Percentiles rank a stretch among this genome's conserved stretches.
These are phyloP conservation scores for Tetragnatha versicolor DNA, from an alignment of 1,140 invertebrate genomes.

Conservation along the genomic window DNA sequence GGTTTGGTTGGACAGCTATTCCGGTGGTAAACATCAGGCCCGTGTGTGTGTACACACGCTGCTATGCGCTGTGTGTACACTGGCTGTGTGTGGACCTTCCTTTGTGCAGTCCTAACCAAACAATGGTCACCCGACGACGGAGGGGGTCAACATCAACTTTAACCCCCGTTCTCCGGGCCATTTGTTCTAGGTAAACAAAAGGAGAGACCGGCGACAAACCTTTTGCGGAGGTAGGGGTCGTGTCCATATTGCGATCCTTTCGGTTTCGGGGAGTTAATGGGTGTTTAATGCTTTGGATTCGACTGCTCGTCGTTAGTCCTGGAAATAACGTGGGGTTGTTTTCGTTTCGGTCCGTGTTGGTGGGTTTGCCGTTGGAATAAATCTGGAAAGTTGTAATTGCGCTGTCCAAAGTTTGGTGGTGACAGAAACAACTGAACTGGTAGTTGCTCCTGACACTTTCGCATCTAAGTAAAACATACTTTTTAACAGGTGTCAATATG, in stretches of 20 bases:
- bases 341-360: too few species aligned
- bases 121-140: slow-evolving; percentile 51
- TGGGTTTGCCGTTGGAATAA: too few species aligned
- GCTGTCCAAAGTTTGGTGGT: too few species aligned
- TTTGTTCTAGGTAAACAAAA: slow-evolving; percentile 53
- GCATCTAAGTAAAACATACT: too few species aligned
- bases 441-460: too few species aligned
- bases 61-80: slow-evolving; percentile 6
- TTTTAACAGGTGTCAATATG: too few species aligned
- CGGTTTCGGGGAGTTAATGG: too few species aligned
- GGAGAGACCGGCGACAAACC: slow-evolving; percentile 48
- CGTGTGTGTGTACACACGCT: slow-evolving; percentile 22
- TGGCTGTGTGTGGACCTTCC: slow-evolving; percentile 34
- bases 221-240: slow-evolving; percentile 44
- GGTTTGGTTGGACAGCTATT: slow-evolving; percentile 54
- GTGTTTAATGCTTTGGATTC: too few species aligned
- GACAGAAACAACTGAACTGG: too few species aligned
- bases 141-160: slow-evolving; percentile 51
- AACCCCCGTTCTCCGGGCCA: slow-evolving; percentile 53
- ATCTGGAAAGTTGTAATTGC: too few species aligned
- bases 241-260: slow-evolving; percentile 15
- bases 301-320: too few species aligned
- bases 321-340: too few species aligned
- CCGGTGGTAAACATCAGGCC: slow-evolving; percentile 49
- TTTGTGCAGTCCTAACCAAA: slow-evolving; percentile 51